Conservation (phyloP, 2,113 vertebrate genomes). For the Thomomys bottae region DNA sequence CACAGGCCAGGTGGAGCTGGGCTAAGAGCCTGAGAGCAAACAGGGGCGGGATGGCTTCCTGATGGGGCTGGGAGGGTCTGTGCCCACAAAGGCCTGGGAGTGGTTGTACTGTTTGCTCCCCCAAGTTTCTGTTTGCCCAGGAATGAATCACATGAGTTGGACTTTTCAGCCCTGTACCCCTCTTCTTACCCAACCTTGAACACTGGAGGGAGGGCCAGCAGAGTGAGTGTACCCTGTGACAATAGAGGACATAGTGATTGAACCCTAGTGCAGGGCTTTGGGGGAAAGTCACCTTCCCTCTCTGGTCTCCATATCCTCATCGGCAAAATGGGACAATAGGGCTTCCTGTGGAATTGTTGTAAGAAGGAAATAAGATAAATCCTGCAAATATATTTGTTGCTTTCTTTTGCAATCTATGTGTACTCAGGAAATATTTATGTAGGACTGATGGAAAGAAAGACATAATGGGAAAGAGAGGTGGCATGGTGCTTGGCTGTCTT, state of each 20-base stretch:
- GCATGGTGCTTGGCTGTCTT: neutral
- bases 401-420: neutral
- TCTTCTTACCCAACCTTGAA: neutral
- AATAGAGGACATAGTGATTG: neutral
- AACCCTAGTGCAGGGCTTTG: neutral
- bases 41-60: neutral
- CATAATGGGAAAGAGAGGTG: neutral
- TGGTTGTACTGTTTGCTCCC: neutral
- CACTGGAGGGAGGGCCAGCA: neutral
- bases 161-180: neutral
- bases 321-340: neutral
- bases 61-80: neutral
- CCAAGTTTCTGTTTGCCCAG: constrained; percentile 49
- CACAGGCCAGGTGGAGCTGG: neutral
- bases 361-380: neutral
- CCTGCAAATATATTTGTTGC: too few relatives aligned
- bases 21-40: neutral
- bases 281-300: neutral
- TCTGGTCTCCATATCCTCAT: neutral
- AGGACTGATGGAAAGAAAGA: neutral
- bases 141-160: constrained; percentile 37
- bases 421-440: neutral
- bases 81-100: neutral
- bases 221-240: neutral
- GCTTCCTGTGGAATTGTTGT: neutral